A percentile compares a stretch with the other conserved stretches of the same genome.
Evolutionary conservation across 2,888 invertebrate species (phyloP).

Genomic region (Diaprepes abbreviatus): DNA sequence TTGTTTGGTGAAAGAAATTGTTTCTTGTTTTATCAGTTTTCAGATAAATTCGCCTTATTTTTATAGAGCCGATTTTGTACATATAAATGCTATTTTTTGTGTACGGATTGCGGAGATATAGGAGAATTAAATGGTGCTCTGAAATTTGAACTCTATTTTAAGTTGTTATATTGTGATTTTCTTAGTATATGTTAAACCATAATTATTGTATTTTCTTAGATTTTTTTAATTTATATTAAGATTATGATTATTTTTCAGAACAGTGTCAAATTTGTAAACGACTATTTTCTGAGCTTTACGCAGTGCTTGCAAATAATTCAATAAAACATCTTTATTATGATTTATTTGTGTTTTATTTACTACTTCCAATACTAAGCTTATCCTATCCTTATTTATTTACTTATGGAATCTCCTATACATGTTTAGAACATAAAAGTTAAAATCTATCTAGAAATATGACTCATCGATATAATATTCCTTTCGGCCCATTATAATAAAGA

Average conservation of each 20-base stretch:
- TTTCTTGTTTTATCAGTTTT: no score
- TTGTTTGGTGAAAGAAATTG: no score
- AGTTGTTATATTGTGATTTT: slow-evolving; percentile 67
- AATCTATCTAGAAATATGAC: no score
- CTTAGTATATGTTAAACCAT: slow-evolving; percentile 61
- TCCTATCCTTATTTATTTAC: no score
- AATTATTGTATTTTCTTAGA: slow-evolving; percentile 59
- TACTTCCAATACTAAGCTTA: no score
- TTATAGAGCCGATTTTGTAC: slow-evolving; percentile 23
- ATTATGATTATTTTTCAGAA: slow-evolving; percentile 55
- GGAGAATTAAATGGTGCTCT: slow-evolving; percentile 65
- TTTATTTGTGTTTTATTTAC: slow-evolving; percentile 15
- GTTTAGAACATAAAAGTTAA: no score
- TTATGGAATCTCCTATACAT: no score
- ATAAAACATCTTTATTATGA: slow-evolving; percentile 27
- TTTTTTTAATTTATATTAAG: slow-evolving; percentile 59
- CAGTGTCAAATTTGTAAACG: slow-evolving; percentile 59
- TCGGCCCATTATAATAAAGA: no score
- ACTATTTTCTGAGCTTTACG: slow-evolving; percentile 65
- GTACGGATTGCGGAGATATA: slow-evolving; percentile 5
- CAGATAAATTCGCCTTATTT: not conserved
- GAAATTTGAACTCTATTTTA: slow-evolving; percentile 59
- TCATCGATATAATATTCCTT: no score
- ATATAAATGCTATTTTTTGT: slow-evolving; percentile 26
- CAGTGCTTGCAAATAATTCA: slow-evolving; percentile 60